These are phyloP conservation scores for Macquaria ambigua DNA, from an alignment of 2,113 vertebrate genomes.

Conservation along the genomic window DNA sequence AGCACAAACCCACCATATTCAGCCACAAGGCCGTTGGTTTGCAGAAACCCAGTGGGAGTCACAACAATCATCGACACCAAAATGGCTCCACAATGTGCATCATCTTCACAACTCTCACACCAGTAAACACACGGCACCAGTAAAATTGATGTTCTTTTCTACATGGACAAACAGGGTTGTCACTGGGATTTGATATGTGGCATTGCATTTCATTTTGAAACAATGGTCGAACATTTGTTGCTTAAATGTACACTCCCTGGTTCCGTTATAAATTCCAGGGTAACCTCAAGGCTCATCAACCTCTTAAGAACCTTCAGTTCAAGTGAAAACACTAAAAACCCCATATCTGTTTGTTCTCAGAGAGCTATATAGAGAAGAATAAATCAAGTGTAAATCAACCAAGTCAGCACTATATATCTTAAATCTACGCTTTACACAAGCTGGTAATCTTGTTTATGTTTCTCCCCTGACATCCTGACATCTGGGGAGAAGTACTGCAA, in stretches of 20 bases:
- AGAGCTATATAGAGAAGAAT: not conserved
- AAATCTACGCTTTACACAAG: constrained; percentile 12
- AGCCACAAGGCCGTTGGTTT: constrained; percentile 57
- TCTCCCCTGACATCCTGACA: not conserved
- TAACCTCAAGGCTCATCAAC: not conserved
- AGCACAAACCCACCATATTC: not conserved
- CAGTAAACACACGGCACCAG: not conserved
- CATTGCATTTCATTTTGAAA: not conserved
- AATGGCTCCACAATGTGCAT: constrained; percentile 22
- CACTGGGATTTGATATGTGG: not conserved
- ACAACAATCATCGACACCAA: constrained; percentile 10
- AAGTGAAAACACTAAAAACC: not conserved
- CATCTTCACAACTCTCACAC: not conserved
- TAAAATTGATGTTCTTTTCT: not conserved
- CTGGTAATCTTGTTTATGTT: constrained; percentile 10
- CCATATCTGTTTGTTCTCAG: not conserved
- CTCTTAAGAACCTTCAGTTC: not conserved
- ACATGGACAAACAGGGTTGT: not conserved
- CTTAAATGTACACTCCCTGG: not conserved
- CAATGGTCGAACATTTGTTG: no score
- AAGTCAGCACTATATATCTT: not conserved
- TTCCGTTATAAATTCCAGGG: not conserved
- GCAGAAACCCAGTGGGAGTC: constrained; percentile 6
- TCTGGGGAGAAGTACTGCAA: not conserved
- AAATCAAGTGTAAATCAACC: not conserved